Evolutionary conservation across 2,888 invertebrate genomes (phyloP), one percentile per base, ranked within the genome.

Genomic region (Hyalella azteca): DNA sequence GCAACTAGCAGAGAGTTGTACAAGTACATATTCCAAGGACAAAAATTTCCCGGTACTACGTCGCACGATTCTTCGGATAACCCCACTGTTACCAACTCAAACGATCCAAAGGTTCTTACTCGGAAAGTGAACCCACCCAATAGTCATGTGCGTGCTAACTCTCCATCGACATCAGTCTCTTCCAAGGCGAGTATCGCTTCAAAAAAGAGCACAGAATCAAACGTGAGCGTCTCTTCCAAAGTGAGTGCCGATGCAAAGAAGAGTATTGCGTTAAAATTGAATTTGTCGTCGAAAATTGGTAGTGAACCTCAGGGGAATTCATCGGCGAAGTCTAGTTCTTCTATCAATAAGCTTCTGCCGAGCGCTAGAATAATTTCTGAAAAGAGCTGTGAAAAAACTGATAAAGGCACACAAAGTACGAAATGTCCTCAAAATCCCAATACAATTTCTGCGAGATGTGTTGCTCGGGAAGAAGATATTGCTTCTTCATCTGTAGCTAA

Each of bases 21-120:
- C 66, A 66, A 13, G 39, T 66, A 66, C 36, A 39, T 66, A 36
- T 66, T 66, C 19, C 66, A 66, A 66, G 66, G 29, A 19, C 66
- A 66, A 19, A 66, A 66, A 36, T n/a, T 0, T 66, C 32, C 26
- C 5, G 22, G 15, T 15, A 22, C 22, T n/a, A n/a, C n/a, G n/a
- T n/a, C n/a, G n/a, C n/a, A n/a, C n/a, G n/a, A n/a, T n/a, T n/a
- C n/a, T 7, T n/a, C 22, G 54, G 54, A 26, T 26, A n/a, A 54
- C 54, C 54, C 26, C 0, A 4, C 9, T 54, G 4, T 22, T 29
- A n/a, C n/a, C n/a, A n/a, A n/a, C n/a, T n/a, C n/a, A n/a, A n/a
- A n/a, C n/a, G n/a, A n/a, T n/a, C n/a, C n/a, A n/a, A n/a, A n/a
- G n/a, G n/a, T n/a, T n/a, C n/a, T n/a, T n/a, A n/a, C n/a, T n/a